Base-by-base conservation (phyloP, 2,888 invertebrate species). In the Catocala fraxini region DNA sequence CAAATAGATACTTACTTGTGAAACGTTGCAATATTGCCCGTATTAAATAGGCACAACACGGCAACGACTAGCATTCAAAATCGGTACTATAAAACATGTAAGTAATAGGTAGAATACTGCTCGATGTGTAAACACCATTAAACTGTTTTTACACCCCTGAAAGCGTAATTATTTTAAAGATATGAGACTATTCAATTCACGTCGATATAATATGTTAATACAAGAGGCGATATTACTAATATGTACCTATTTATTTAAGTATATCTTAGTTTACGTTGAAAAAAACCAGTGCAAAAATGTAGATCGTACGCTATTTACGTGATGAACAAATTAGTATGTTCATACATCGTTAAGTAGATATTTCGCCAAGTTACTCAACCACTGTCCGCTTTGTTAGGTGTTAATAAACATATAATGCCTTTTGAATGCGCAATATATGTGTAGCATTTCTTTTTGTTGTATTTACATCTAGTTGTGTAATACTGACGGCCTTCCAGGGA, bases 221-320 rank as follows among this genome's bases (percentile, higher is more conserved):
- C 7, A 6, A n/a, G 11, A 34, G 7, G 15, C 12, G 51, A 63
- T 70, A 59, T 59, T 69, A 61, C 60, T 59, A 54, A 61, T 60
- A 64, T 47, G 56, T 75, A 72, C 59, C 69, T 75, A 69, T 66
- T 71, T 75, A 69, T 66, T 61, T 64, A 58, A 59, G 59, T 71
- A 64, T 67, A 13, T 45, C 12, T 6, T 45, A 45, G 45, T 45
- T 45, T 56, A 43, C 55, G 55, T 57, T 52, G 25, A 43, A 56
- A 54, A 48, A 58, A 11, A 47, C 62, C 72, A 72, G 71, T 72
- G 72, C 45, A 65, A 65, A 68, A 39, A 59, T 52, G 39, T 59
- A 51, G 48, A 56, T 58, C 25, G 43, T 46, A 41, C 51, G 15
- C 49, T 46, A 15, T 51, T 63, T 39, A 46, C 52, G 57, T 49